Conservation (phyloP, 1,140 invertebrate genomes). For the Rhopalosiphum maidis region DNA sequence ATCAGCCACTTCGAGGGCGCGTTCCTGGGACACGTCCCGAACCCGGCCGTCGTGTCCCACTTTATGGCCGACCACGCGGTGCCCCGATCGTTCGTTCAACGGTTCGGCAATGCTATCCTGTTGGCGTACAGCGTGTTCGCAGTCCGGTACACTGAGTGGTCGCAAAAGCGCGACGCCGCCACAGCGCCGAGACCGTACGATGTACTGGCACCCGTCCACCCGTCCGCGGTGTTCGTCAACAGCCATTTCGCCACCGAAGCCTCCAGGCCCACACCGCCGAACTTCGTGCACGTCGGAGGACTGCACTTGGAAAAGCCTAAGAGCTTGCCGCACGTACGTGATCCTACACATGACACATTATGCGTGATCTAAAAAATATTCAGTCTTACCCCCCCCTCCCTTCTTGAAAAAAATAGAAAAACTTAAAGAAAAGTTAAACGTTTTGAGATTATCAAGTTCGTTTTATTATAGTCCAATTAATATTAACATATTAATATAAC, state of each 20-base stretch:
- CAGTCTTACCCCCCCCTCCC: too few species aligned
- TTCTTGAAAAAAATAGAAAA: too few species aligned
- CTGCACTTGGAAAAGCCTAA: conserved; percentile 59
- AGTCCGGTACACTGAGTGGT: not conserved
- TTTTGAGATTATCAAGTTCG: too few species aligned
- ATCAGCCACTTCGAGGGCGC: not conserved
- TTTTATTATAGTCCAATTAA: too few species aligned
- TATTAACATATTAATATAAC: too few species aligned
- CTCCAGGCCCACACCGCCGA: conserved; percentile 25
- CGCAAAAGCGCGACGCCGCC: too few species aligned
- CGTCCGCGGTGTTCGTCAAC: conserved; percentile 28
- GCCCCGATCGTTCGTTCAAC: not conserved
- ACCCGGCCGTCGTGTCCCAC: conserved; percentile 1
- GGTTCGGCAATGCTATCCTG: not conserved
- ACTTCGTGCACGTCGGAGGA: conserved; percentile 14
- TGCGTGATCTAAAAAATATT: too few species aligned
- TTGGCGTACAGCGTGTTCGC: not conserved
- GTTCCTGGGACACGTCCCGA: conserved; percentile 15
- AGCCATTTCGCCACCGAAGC: conserved; percentile 14
- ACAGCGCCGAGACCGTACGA: not conserved
- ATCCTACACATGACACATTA: not conserved
- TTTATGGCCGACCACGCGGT: not conserved
- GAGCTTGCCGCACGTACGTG: conserved; percentile 58
- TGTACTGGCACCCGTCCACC: not conserved
- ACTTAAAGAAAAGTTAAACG: too few species aligned